Evolutionary conservation across 2,888 invertebrate genomes (phyloP).

Genomic region (Ethmia dodecea): DNA sequence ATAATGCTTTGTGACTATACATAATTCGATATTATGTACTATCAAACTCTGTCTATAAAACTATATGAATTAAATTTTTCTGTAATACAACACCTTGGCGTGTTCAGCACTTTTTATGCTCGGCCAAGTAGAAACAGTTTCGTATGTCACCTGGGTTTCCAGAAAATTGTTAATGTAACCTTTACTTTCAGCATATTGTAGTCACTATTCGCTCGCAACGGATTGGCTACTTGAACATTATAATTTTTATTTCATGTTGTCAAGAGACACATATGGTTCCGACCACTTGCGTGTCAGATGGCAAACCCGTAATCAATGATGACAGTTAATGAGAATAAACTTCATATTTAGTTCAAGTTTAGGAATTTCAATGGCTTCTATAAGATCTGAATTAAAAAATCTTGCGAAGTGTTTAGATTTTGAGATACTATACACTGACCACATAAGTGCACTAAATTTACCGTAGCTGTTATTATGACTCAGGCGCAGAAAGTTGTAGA

Average conservation of each 20-base stretch:
- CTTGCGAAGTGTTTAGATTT: too few relatives aligned
- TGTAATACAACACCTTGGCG: constrained; percentile 55
- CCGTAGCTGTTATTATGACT: too few relatives aligned
- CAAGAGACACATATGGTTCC: constrained; percentile 40
- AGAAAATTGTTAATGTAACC: constrained; percentile 21
- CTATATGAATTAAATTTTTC: constrained; percentile 6
- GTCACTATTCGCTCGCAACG: constrained; percentile 22
- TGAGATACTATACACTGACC: too few relatives aligned
- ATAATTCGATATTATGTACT: too few relatives aligned
- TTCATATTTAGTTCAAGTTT: constrained; percentile 6
- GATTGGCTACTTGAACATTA: constrained; percentile 8
- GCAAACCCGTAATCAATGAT: constrained; percentile 37
- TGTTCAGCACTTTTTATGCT: constrained; percentile 67
- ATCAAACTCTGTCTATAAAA: neutral
- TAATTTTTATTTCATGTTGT: constrained; percentile 28
- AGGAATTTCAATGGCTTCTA: too few relatives aligned
- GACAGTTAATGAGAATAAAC: constrained; percentile 25
- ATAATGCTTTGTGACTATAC: too few relatives aligned
- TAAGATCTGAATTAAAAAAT: too few relatives aligned
- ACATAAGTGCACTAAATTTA: too few relatives aligned
- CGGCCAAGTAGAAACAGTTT: constrained; percentile 63
- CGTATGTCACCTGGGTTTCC: constrained; percentile 55
- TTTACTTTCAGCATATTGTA: constrained; percentile 24
- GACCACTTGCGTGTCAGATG: constrained; percentile 51
- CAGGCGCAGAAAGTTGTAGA: too few relatives aligned